A percentile compares a stretch with the other conserved stretches of the same genome.
These are phyloP conservation scores for Melanotaenia duboulayi DNA, from an alignment of 2,113 vertebrate genomes.

Conservation along the genomic window DNA sequence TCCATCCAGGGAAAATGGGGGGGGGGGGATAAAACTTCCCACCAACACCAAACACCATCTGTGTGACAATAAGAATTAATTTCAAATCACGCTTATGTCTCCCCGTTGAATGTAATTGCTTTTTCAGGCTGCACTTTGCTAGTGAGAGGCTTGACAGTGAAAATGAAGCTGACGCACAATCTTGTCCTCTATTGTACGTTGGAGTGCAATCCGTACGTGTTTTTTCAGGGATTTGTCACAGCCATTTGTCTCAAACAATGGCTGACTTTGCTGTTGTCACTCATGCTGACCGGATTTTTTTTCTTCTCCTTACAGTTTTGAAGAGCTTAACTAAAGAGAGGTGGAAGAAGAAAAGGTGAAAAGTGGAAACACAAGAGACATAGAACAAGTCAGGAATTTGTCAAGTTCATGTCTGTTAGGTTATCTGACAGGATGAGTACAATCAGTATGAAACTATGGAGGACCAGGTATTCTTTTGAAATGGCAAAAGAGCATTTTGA, in stretches of 20 bases:
- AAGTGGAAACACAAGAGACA: not conserved
- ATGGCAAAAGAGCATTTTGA: too few relatives aligned
- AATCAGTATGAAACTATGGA: too few relatives aligned
- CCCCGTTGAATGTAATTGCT: slow-evolving; percentile 69
- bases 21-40: not conserved
- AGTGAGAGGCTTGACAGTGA: slow-evolving; percentile 50
- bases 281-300: slow-evolving; percentile 41
- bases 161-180: slow-evolving; percentile 59
- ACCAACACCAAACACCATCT: slow-evolving; percentile 31
- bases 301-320: not conserved
- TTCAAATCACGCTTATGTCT: slow-evolving; percentile 56
- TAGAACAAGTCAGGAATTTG: not conserved
- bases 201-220: slow-evolving; percentile 32
- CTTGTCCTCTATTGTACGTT: slow-evolving; percentile 58
- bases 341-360: not conserved
- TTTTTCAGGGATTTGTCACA: slow-evolving; percentile 59
- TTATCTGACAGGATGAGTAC: too few relatives aligned
- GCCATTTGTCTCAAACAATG: slow-evolving; percentile 64
- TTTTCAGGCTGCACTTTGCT: slow-evolving; percentile 57
- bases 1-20: not conserved
- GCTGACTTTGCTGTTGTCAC: slow-evolving; percentile 38
- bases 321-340: not conserved
- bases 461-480: too few relatives aligned
- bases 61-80: slow-evolving; percentile 70
- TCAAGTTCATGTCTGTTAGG: not conserved